Base-by-base conservation (phyloP, 1,140 invertebrate genomes). In the Rhagoletis zephyria region DNA sequence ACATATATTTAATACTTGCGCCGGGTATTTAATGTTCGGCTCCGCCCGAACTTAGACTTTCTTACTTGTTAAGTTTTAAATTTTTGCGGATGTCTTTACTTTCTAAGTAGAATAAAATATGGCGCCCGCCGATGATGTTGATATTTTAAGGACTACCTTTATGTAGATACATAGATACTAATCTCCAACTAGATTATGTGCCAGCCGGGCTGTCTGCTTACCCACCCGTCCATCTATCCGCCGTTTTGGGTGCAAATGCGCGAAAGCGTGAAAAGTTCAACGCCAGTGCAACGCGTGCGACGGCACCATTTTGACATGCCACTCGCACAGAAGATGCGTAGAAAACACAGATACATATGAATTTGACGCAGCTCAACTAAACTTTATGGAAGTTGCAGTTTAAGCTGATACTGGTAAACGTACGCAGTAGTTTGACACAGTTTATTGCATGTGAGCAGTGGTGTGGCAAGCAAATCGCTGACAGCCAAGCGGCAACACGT, bases 251-350 rank as follows among this genome's bases (percentile, higher is more conserved):
- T 56, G 74, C 30, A n/a, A 81, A 81, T 81, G 45, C 45, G 45
- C 48, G 74, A 81, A 81, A 81, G 74, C 74, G 74, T 56, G 42
- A 81, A 81, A 56, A 81, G 48, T 81, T 59, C 74, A 81, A 19
- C 48, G 48, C 6, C 14, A 81, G 16, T 59, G 74, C 74, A 51
- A n/a, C 56, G 74, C 74, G 51, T 81, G 10, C 19, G 48, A 81
- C n/a, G 30, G 51, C 19, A 42, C 74, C 19, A 81, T 59, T 81
- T 81, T 59, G 74, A 81, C 74, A 81, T 81, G 74, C 74, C 74
- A 81, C n/a, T 81, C 48, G 74, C 48, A 30, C 30, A 81, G 48
- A 45, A 59, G 56, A 81, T 59, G 74, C 51, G 74, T 81, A 16
- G 74, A 45, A n/a, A 56, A 81, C 7, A n/a, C 16, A 64, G 63